These are phyloP conservation scores for Pheosia tremula DNA, from an alignment of 2,888 invertebrate genomes.

Conservation along the genomic window DNA sequence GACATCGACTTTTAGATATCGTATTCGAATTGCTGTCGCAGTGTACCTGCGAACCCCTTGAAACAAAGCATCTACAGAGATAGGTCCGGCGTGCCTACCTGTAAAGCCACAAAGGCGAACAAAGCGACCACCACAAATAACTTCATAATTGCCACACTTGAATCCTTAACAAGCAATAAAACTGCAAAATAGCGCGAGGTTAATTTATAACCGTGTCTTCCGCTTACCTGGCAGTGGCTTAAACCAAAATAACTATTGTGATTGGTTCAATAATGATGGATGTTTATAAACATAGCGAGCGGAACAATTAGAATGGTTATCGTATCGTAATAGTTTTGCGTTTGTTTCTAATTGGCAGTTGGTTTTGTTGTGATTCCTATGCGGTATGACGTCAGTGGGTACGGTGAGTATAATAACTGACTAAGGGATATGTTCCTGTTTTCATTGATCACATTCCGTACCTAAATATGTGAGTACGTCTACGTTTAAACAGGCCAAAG, in stretches of 20 bases:
- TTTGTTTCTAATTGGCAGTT: constrained; percentile 49
- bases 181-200: constrained; percentile 21
- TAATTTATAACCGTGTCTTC: constrained; percentile 62
- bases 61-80: no score
- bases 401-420: neutral
- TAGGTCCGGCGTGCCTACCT: constrained; percentile 49
- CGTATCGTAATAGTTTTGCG: constrained; percentile 28
- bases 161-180: constrained; percentile 44
- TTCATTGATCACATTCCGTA: neutral
- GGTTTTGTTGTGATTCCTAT: constrained; percentile 35
- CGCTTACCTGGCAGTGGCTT: constrained; percentile 26
- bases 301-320: constrained; percentile 66
- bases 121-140: constrained; percentile 56
- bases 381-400: constrained; percentile 25
- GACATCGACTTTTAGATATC: no score
- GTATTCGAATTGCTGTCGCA: no score
- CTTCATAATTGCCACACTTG: constrained; percentile 53
- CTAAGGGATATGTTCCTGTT: neutral
- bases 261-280: constrained; percentile 46
- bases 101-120: constrained; percentile 67
- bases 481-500: no score
- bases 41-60: no score
- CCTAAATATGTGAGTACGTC: no score
- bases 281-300: constrained; percentile 65
- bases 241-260: constrained; percentile 59